phyloP scores from a whole-genome alignment of 2,113 vertebrate genomes.

The Brienomyrus brachyistius region DNA sequence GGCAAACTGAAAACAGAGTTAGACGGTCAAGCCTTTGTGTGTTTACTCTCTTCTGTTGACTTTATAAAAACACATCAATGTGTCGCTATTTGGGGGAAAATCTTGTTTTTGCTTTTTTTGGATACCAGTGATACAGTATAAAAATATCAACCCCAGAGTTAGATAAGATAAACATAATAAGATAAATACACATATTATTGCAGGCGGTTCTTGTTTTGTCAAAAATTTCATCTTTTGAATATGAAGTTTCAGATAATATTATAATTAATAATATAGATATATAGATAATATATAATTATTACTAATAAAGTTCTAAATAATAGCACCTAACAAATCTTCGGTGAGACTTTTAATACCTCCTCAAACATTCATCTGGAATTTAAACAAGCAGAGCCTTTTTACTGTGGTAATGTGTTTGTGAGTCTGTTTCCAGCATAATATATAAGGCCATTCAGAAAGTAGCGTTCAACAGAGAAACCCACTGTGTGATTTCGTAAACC shows the following conservation, averaged over 20 bases:
- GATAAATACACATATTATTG: not conserved
- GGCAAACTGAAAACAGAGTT: constrained; percentile 76
- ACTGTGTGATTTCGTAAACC: constrained; percentile 12
- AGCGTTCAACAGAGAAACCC: not conserved
- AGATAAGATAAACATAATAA: not conserved
- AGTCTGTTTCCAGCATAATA: constrained; percentile 16
- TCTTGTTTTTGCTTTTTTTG: not conserved
- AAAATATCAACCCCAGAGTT: not conserved
- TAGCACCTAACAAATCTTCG: not conserved
- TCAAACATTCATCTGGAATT: constrained; percentile 10
- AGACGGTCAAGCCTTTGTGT: not conserved
- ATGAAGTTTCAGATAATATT: not conserved
- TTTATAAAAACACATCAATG: not conserved
- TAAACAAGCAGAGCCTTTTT: constrained; percentile 12
- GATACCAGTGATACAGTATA: not conserved
- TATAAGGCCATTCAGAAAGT: constrained; percentile 8
- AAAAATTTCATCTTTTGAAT: not conserved
- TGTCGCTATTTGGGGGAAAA: not conserved
- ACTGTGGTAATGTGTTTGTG: not conserved
- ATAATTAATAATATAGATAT: no score
- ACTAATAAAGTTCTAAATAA: not conserved
- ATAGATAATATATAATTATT: not conserved
- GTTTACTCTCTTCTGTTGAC: not conserved
- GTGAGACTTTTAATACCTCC: constrained; percentile 1
- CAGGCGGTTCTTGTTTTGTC: not conserved